Conservation (phyloP, 2,113 vertebrate genomes). For the Mystacornis crossleyi region DNA sequence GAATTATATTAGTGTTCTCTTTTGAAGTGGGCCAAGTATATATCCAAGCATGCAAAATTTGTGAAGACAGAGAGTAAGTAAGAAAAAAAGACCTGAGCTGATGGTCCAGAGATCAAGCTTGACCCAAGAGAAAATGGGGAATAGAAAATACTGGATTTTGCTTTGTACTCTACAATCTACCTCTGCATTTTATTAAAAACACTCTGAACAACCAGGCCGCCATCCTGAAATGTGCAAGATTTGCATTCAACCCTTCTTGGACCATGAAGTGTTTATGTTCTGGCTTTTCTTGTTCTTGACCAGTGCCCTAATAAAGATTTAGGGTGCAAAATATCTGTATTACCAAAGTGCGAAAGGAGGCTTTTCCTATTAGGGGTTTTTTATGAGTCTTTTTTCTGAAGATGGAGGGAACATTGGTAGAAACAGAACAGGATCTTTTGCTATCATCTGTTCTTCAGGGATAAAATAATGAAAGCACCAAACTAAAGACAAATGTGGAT, state of each 20-base stretch:
- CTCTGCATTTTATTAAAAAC: neutral
- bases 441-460: neutral
- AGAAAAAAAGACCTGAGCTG: neutral
- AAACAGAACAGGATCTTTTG: neutral
- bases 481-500: neutral
- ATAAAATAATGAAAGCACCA: neutral
- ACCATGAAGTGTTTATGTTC: neutral
- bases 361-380: neutral
- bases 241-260: neutral
- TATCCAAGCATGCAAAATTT: neutral
- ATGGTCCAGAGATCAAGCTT: neutral
- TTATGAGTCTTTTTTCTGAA: neutral
- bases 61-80: neutral
- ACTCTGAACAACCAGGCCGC: neutral
- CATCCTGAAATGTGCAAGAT: neutral
- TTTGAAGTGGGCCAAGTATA: neutral
- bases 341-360: neutral
- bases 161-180: neutral
- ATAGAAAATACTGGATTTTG: neutral
- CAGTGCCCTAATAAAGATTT: neutral
- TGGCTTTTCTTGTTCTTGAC: neutral
- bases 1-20: neutral
- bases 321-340: neutral
- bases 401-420: neutral
- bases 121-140: neutral